A percentile compares a stretch with the other conserved stretches of the same genome.
Evolutionary conservation across 2,888 invertebrate species (phyloP).

Genomic region (Platerodrilus igneus): DNA sequence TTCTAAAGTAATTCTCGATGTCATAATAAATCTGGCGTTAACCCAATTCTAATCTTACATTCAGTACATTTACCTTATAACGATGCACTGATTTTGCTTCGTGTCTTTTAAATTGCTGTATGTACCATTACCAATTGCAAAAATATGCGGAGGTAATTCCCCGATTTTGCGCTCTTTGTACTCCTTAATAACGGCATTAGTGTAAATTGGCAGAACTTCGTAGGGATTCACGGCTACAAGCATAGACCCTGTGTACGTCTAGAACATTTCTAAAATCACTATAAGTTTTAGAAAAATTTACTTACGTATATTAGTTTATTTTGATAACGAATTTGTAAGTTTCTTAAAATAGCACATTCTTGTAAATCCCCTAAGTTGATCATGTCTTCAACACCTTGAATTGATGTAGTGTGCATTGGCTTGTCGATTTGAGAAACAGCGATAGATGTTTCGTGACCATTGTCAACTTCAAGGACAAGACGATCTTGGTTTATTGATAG

Average conservation of each 20-base stretch:
- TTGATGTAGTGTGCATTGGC: conserved; percentile 73
- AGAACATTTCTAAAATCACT: conserved; percentile 36
- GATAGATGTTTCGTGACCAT: conserved; percentile 67
- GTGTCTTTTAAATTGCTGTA: conserved; percentile 75
- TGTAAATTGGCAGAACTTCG: conserved; percentile 91
- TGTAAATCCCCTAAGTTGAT: conserved; percentile 91
- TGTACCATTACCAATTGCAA: conserved; percentile 90
- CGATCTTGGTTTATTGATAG: conserved; percentile 70
- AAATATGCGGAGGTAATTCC: conserved; percentile 90
- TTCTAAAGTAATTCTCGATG: no score
- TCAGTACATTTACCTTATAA: conserved; percentile 69
- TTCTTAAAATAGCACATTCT: conserved; percentile 88
- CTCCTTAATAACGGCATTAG: conserved; percentile 76
- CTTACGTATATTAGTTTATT: conserved; percentile 89
- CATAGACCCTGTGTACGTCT: conserved; percentile 95
- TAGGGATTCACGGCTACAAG: conserved; percentile 94
- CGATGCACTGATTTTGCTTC: conserved; percentile 83
- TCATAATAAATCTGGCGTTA: no score
- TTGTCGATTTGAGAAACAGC: conserved; percentile 60
- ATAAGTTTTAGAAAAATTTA: no score
- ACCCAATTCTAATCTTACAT: not conserved
- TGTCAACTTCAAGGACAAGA: conserved; percentile 77
- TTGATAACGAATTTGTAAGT: conserved; percentile 83
- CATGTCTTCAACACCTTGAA: conserved; percentile 89
- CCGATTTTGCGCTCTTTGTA: conserved; percentile 80